Percentiles rank a stretch among this genome's conserved stretches.
Conservation (phyloP, 2,797 vertebrate genomes). For the Rachycentron canadum region DNA sequence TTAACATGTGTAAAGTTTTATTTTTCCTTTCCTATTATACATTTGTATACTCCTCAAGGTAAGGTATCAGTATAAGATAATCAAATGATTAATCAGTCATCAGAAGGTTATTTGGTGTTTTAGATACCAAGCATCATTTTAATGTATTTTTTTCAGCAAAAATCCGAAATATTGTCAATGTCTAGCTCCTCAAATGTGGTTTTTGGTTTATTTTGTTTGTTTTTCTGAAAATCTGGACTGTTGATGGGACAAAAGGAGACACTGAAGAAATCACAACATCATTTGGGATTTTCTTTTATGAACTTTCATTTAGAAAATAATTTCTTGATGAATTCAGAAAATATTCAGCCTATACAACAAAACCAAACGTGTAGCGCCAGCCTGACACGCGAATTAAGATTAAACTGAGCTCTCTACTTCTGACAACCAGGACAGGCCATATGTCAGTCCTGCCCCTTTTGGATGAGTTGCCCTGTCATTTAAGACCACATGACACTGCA, state of each 20-base stretch:
- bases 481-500: slow-evolving; percentile 8
- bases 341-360: background rate
- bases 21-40: background rate
- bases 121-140: too few relatives aligned
- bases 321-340: background rate
- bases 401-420: slow-evolving; percentile 5
- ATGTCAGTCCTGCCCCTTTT: slow-evolving; percentile 47
- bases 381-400: background rate
- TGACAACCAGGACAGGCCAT: too few relatives aligned
- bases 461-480: slow-evolving; percentile 34
- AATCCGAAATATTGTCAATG: background rate
- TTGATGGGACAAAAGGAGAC: too few relatives aligned
- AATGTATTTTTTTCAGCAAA: background rate
- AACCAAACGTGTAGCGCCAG: too few relatives aligned
- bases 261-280: too few relatives aligned
- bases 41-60: background rate
- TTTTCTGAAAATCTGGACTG: background rate
- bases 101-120: too few relatives aligned
- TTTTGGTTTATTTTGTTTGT: background rate
- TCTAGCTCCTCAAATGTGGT: background rate
- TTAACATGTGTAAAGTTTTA: background rate
- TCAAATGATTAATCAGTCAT: too few relatives aligned
- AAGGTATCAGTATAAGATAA: background rate
- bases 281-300: background rate
- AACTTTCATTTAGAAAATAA: background rate